Conservation (phyloP, 2,113 vertebrate species). For the Dunckerocampus dactyliophorus region DNA sequence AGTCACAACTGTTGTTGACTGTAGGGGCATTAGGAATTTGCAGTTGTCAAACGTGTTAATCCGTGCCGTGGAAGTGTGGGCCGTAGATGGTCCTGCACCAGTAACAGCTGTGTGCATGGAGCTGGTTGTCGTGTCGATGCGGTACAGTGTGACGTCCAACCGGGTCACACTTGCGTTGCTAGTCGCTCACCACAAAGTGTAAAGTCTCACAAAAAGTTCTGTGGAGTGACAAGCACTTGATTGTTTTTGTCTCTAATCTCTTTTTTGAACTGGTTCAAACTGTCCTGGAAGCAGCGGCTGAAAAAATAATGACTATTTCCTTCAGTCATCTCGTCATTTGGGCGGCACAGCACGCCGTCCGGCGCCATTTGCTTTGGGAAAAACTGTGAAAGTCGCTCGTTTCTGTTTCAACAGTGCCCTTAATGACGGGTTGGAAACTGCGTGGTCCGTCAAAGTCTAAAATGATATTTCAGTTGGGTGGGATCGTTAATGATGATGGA, state of each 20-base stretch:
- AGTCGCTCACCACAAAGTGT: slow-evolving; percentile 22
- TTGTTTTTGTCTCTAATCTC: slow-evolving; percentile 41
- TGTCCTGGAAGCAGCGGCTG: slow-evolving; percentile 35
- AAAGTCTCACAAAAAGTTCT: slow-evolving; percentile 32
- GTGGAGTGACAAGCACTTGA: slow-evolving; percentile 49
- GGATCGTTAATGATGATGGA: slow-evolving; percentile 56
- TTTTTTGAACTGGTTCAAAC: slow-evolving; percentile 49
- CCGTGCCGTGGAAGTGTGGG: slow-evolving; percentile 21
- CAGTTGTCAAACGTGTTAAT: slow-evolving; percentile 42
- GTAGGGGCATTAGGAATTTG: slow-evolving; percentile 27
- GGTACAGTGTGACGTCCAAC: slow-evolving; percentile 12
- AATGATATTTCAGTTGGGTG: slow-evolving; percentile 54
- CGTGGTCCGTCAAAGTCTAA: slow-evolving; percentile 44
- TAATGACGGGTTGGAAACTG: slow-evolving; percentile 53
- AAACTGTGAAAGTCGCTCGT: slow-evolving; percentile 28
- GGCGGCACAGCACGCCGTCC: slow-evolving; percentile 26
- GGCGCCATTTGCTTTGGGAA: slow-evolving; percentile 34
- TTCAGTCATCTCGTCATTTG: slow-evolving; percentile 41
- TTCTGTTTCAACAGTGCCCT: slow-evolving; percentile 35
- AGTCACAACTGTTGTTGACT: slow-evolving; percentile 19
- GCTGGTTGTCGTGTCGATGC: slow-evolving; percentile 26
- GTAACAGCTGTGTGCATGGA: slow-evolving; percentile 34
- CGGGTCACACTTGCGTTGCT: slow-evolving; percentile 19
- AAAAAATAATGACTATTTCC: slow-evolving; percentile 48
- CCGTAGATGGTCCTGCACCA: slow-evolving; percentile 19